phyloP scores from a whole-genome alignment of 2,113 vertebrate species.

The Pollimyrus isidori region DNA sequence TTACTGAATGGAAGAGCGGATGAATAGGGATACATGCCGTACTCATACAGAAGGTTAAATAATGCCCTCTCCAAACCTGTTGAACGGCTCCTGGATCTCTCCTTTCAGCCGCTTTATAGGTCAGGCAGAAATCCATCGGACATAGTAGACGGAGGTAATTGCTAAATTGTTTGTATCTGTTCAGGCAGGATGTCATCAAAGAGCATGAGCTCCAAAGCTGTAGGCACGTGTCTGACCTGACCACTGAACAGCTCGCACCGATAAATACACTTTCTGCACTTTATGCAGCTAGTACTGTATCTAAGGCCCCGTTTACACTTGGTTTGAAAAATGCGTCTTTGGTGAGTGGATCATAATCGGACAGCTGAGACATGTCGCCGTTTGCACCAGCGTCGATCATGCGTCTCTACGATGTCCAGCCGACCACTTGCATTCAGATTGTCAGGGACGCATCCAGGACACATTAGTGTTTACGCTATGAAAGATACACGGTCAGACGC shows the following conservation, averaged over 20 bases:
- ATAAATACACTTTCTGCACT: neutral
- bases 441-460: neutral
- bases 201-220: neutral
- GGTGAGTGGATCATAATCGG: neutral
- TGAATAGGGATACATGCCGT: neutral
- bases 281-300: neutral
- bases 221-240: neutral
- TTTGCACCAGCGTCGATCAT: neutral
- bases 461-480: neutral
- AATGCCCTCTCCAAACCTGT: neutral
- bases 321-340: neutral
- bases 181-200: neutral
- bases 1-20: neutral
- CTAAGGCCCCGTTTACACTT: neutral
- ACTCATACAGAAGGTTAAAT: neutral
- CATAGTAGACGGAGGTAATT: neutral
- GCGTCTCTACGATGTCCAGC: neutral
- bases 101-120: neutral
- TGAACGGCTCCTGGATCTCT: neutral
- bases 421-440: neutral
- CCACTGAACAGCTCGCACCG: neutral
- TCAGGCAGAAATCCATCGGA: neutral
- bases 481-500: neutral
- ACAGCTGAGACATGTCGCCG: neutral
- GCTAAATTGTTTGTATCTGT: neutral